phyloP scores from a whole-genome alignment of 2,113 vertebrate species.

The Eurypyga helias region DNA sequence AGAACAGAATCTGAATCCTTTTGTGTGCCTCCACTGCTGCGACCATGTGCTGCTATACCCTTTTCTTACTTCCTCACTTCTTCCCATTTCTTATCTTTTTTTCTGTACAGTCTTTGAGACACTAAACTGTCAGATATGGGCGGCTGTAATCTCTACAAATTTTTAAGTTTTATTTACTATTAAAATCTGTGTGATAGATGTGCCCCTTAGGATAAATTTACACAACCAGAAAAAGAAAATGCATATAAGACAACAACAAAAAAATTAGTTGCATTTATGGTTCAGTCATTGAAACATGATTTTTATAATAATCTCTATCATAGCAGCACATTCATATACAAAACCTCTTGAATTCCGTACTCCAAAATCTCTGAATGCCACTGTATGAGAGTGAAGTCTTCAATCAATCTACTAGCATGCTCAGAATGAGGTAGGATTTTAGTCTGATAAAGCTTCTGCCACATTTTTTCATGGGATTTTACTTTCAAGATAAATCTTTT shows the following conservation, averaged over 20 bases:
- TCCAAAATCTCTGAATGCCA: not conserved
- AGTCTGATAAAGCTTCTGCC: not conserved
- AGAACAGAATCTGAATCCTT: not conserved
- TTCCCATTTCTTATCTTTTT: not conserved
- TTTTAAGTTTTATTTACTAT: not conserved
- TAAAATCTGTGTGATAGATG: not conserved
- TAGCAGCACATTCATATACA: not conserved
- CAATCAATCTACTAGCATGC: not conserved
- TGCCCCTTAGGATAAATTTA: not conserved
- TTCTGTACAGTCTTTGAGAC: not conserved
- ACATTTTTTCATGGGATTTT: not conserved
- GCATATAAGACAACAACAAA: not conserved
- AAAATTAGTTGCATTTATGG: not conserved
- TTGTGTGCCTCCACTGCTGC: not conserved
- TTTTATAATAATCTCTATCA: not conserved
- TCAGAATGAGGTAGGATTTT: not conserved
- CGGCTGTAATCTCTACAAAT: not conserved
- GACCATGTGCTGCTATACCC: not conserved
- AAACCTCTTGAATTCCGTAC: not conserved
- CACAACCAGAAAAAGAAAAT: not conserved
- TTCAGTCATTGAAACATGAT: not conserved
- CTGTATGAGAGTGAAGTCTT: not conserved
- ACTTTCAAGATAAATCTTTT: not conserved
- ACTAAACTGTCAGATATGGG: not conserved
- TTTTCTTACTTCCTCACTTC: not conserved